Percentiles rank a stretch among this genome's conserved stretches.
These are phyloP conservation scores for Drosophila nigromelanica DNA, from an alignment of 1,140 invertebrate species.

Conservation along the genomic window DNA sequence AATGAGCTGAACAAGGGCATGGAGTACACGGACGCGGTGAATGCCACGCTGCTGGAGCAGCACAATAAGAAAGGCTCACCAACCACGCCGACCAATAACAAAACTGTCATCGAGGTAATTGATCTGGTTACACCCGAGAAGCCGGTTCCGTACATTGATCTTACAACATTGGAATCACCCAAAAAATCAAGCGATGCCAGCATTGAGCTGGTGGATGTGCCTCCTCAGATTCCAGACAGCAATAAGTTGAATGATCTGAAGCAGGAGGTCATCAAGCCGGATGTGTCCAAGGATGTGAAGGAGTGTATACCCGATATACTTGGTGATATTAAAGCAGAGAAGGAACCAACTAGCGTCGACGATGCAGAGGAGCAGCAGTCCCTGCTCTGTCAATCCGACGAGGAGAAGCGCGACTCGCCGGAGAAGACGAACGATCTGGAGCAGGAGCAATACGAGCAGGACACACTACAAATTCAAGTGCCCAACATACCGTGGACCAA, in stretches of 20 bases:
- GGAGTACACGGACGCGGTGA: conserved; percentile 81
- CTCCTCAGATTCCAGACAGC: conserved; percentile 45
- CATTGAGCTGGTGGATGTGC: conserved; percentile 38
- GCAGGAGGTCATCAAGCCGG: conserved; percentile 56
- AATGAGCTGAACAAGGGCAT: conserved; percentile 83
- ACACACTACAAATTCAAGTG: conserved; percentile 84
- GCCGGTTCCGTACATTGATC: conserved; percentile 69
- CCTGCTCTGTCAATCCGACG: conserved; percentile 58
- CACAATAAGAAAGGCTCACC: conserved; percentile 63
- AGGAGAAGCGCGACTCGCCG: conserved; percentile 81
- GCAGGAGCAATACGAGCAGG: conserved; percentile 85
- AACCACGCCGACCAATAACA: conserved; percentile 71
- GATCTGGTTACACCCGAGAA: conserved; percentile 81
- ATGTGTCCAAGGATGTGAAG: conserved; percentile 79
- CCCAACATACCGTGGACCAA: conserved; percentile 87
- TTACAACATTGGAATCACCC: conserved; percentile 61
- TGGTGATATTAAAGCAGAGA: conserved; percentile 64
- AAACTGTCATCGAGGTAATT: conserved; percentile 72
- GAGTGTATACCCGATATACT: conserved; percentile 77
- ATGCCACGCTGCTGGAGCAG: conserved; percentile 74
- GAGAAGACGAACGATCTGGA: conserved; percentile 85
- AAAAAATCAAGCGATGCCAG: conserved; percentile 48
- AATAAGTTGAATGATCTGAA: conserved; percentile 74
- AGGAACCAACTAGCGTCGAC: conserved; percentile 33
- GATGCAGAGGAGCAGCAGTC: conserved; percentile 65